These are phyloP conservation scores for Deilephila porcellus DNA, from an alignment of 2,888 invertebrate genomes.

Conservation along the genomic window DNA sequence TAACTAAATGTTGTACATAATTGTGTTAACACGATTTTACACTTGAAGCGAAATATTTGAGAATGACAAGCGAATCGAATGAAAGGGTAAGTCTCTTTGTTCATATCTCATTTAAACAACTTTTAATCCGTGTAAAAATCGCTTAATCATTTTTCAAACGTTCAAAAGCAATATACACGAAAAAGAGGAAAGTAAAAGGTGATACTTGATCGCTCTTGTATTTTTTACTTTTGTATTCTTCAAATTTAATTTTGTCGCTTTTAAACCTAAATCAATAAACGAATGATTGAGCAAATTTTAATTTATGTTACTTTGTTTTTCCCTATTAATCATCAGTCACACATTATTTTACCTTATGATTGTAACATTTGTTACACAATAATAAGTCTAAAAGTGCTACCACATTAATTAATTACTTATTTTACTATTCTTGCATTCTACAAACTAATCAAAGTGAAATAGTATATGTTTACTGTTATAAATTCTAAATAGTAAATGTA, in stretches of 20 bases:
- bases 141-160: constrained; percentile 23
- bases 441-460: too few species aligned
- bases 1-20: not conserved
- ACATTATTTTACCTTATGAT: too few species aligned
- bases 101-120: constrained; percentile 8
- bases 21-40: not conserved
- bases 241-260: too few species aligned
- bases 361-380: too few species aligned
- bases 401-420: too few species aligned
- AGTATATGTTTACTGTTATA: too few species aligned
- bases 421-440: too few species aligned
- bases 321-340: not conserved
- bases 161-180: not conserved
- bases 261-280: constrained; percentile 15
- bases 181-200: constrained; percentile 18
- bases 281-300: constrained; percentile 12
- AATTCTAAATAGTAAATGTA: too few species aligned
- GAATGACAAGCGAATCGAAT: not conserved
- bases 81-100: constrained; percentile 13
- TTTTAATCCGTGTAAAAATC: constrained; percentile 17
- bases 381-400: not conserved
- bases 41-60: not conserved
- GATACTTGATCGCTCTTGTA: constrained; percentile 10
- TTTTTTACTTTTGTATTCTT: not conserved
- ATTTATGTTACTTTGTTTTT: not conserved